These are phyloP conservation scores for Thermophis baileyi DNA, from an alignment of 2,113 vertebrate species.

Conservation along the genomic window DNA sequence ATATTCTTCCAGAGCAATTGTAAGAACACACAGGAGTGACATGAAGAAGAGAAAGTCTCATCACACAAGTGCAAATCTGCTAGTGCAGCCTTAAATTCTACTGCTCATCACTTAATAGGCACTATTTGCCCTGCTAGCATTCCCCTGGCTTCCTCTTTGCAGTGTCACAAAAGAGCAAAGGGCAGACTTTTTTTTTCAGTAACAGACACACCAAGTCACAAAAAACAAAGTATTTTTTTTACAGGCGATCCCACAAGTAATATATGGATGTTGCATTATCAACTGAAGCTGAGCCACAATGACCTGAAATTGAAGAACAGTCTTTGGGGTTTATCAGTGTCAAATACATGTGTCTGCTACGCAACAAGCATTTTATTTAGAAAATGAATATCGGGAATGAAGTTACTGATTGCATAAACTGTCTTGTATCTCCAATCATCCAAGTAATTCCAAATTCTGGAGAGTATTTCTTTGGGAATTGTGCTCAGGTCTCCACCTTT, in stretches of 20 bases:
- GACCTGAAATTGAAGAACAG: neutral
- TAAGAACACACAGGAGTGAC: neutral
- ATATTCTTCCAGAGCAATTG: neutral
- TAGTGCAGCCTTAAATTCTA: neutral
- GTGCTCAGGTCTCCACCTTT: neutral
- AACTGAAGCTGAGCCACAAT: neutral
- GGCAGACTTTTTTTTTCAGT: neutral
- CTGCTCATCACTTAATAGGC: neutral
- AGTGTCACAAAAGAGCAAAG: neutral
- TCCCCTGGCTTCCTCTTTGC: neutral
- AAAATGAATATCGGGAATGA: neutral
- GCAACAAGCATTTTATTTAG: conserved; percentile 68
- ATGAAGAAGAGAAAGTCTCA: neutral
- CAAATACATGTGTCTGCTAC: conserved; percentile 60
- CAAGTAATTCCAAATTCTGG: neutral
- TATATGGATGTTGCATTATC: neutral
- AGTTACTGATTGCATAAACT: neutral
- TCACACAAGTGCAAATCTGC: neutral
- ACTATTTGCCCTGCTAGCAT: neutral
- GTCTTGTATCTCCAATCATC: neutral
- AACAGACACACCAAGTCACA: neutral
- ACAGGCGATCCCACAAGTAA: neutral
- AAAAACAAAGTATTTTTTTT: neutral
- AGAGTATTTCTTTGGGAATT: neutral
- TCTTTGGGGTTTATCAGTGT: too few species aligned